Evolutionary conservation across 2,888 invertebrate species (phyloP).

Genomic region (Epirrhoe tristata): DNA sequence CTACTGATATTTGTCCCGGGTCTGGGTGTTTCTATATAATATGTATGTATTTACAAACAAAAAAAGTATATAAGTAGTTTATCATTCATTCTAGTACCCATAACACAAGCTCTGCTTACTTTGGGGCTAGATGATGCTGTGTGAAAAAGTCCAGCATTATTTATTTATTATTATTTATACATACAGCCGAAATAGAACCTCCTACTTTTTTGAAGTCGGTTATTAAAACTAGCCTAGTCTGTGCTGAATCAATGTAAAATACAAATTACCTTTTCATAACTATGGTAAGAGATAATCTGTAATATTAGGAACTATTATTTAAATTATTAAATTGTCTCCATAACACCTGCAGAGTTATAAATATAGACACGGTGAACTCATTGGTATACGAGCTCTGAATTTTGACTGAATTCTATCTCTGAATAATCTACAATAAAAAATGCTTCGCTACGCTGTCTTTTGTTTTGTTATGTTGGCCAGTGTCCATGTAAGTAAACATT

Average conservation of each 20-base stretch:
- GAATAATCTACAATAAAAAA: constrained; percentile 11
- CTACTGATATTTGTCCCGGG: too few species aligned
- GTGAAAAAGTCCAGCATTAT: too few species aligned
- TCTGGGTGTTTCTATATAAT: too few species aligned
- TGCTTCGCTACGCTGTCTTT: constrained; percentile 29
- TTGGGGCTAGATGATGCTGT: too few species aligned
- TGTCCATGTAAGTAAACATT: constrained; percentile 27
- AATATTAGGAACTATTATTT: constrained; percentile 2
- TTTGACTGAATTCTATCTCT: not conserved
- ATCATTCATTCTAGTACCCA: too few species aligned
- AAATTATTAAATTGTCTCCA: constrained; percentile 19
- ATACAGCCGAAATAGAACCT: too few species aligned
- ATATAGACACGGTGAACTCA: not conserved
- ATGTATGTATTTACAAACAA: too few species aligned
- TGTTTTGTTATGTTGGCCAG: constrained; percentile 23
- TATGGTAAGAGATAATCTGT: constrained; percentile 4
- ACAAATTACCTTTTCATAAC: not conserved
- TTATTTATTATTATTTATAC: too few species aligned
- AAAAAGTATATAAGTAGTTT: too few species aligned
- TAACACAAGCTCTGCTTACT: too few species aligned
- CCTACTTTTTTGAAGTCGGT: too few species aligned
- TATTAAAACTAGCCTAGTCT: not conserved
- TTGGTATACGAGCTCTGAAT: constrained; percentile 5
- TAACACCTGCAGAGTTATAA: constrained; percentile 13
- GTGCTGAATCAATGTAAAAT: not conserved